A percentile compares a stretch with the other conserved stretches of the same genome.
These are phyloP conservation scores for Aegithalos caudatus DNA, from an alignment of 2,113 vertebrate genomes.

Conservation along the genomic window DNA sequence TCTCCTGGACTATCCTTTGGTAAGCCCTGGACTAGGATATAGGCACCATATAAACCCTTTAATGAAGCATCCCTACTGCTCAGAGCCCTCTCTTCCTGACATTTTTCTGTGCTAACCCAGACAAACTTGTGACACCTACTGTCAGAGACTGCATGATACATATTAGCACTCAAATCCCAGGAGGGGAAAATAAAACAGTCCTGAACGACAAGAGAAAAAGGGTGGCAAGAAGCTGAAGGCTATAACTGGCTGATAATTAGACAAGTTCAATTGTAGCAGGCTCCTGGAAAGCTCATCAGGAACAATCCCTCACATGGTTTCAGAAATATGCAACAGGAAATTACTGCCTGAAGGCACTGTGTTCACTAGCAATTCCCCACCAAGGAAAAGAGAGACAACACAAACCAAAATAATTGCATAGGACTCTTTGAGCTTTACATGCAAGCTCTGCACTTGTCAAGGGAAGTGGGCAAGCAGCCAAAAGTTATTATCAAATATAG, in stretches of 20 bases:
- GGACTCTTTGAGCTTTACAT: neutral
- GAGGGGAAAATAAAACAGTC: neutral
- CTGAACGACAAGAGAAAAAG: neutral
- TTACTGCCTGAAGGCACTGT: slow-evolving; percentile 35
- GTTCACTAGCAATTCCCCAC: slow-evolving; percentile 33
- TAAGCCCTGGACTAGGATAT: neutral
- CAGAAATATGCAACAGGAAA: slow-evolving; percentile 60
- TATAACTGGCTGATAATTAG: slow-evolving; percentile 13
- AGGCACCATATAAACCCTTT: neutral
- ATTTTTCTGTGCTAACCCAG: neutral
- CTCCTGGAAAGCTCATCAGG: slow-evolving; percentile 45
- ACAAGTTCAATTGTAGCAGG: slow-evolving; percentile 24
- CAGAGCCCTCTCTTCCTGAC: neutral
- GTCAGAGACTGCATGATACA: neutral
- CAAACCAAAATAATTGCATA: slow-evolving; percentile 35
- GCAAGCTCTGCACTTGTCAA: neutral
- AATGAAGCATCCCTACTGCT: neutral
- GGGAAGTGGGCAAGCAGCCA: neutral
- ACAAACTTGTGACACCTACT: neutral
- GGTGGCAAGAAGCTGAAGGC: slow-evolving; percentile 24
- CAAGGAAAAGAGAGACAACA: neutral
- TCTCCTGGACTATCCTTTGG: neutral
- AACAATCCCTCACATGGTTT: slow-evolving; percentile 20
- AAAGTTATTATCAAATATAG: neutral
- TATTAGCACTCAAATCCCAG: neutral